These are phyloP conservation scores for Opisthocomus hoazin DNA, from an alignment of 2,113 vertebrate genomes.

Conservation along the genomic window DNA sequence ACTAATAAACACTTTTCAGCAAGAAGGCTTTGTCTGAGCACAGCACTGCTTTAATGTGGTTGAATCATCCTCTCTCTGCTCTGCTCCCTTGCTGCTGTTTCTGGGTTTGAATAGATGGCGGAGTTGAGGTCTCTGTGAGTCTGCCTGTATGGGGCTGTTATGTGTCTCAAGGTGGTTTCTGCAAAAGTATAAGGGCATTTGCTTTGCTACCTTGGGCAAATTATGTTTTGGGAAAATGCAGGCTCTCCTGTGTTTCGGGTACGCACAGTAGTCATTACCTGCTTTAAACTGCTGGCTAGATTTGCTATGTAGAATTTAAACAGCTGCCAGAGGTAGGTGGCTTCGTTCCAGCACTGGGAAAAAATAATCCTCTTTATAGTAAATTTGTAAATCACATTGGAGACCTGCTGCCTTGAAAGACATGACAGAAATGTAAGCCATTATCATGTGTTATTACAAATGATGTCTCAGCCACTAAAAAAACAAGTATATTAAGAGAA, in stretches of 20 bases:
- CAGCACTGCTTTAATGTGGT: not conserved
- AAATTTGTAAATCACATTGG: slow-evolving; percentile 38
- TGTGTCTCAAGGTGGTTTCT: not conserved
- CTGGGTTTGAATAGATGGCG: not conserved
- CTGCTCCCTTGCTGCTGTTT: not conserved
- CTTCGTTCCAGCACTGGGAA: slow-evolving; percentile 18
- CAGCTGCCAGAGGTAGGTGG: slow-evolving; percentile 19
- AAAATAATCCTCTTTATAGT: slow-evolving; percentile 27
- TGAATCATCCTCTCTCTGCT: not conserved
- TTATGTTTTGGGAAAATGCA: not conserved
- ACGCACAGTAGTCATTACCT: not conserved
- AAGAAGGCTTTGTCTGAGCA: not conserved
- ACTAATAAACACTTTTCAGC: not conserved
- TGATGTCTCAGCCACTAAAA: slow-evolving; percentile 25
- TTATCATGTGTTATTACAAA: slow-evolving; percentile 40
- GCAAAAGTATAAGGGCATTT: not conserved
- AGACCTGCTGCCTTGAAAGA: slow-evolving; percentile 21
- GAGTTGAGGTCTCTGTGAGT: not conserved
- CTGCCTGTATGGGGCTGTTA: not conserved
- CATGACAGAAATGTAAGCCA: slow-evolving; percentile 29
- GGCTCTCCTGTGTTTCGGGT: not conserved
- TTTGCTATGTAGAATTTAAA: not conserved
- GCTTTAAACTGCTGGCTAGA: not conserved
- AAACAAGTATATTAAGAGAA: slow-evolving; percentile 15
- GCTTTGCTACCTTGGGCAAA: not conserved